A percentile compares a stretch with the other conserved stretches of the same genome.
phyloP scores from a whole-genome alignment of 1,140 invertebrate species.

The Epicauta chinensis region DNA sequence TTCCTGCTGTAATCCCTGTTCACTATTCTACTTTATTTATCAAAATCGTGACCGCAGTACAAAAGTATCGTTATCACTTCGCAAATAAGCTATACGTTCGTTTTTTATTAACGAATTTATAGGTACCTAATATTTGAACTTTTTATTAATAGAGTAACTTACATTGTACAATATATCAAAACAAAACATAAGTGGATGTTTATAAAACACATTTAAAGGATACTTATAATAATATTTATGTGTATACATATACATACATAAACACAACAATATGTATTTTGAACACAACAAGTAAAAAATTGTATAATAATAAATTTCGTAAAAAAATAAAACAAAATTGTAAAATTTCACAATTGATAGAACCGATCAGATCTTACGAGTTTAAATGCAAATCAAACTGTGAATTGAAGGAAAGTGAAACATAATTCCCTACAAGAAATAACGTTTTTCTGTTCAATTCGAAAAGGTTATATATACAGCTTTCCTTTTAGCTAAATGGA shows the following conservation, averaged over 20 bases:
- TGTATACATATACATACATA: constrained; percentile 41
- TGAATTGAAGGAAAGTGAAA: no score
- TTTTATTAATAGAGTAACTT: constrained; percentile 34
- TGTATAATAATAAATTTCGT: constrained; percentile 25
- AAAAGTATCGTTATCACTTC: no score
- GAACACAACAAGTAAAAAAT: constrained; percentile 43
- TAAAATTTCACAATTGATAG: constrained; percentile 11
- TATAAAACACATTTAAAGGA: constrained; percentile 33
- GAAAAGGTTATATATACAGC: constrained; percentile 15
- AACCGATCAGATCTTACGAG: constrained; percentile 1
- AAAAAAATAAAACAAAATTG: constrained; percentile 29
- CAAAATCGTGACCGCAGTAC: no score
- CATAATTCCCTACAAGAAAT: constrained; percentile 16
- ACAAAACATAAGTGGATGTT: constrained; percentile 32
- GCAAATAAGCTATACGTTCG: no score
- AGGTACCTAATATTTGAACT: constrained; percentile 23
- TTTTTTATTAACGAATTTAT: constrained; percentile 4
- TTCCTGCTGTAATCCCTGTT: no score
- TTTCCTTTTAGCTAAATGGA: constrained; percentile 15
- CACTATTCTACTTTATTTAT: no score
- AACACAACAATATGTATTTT: constrained; percentile 41
- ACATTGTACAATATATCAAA: constrained; percentile 32
- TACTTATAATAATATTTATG: constrained; percentile 36
- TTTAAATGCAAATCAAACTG: not conserved
- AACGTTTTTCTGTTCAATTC: constrained; percentile 17